phyloP scores from a whole-genome alignment of 2,888 invertebrate genomes.

The Eustalomyia histrio region DNA sequence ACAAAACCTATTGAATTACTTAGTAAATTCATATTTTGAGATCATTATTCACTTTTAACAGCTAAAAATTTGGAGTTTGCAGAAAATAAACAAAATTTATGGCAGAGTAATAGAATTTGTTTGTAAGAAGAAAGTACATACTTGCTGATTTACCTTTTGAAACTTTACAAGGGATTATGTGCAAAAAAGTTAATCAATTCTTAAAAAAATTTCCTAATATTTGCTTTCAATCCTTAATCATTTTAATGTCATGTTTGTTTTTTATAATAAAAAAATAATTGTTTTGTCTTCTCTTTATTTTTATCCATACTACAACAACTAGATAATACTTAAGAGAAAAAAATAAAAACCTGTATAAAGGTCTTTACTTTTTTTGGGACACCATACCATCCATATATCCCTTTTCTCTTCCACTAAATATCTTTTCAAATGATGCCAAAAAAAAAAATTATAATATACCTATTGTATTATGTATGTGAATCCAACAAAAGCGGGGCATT shows the following conservation, averaged over 20 bases:
- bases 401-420: background rate
- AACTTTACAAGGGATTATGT: too few relatives aligned
- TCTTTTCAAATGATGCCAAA: slow-evolving; percentile 14
- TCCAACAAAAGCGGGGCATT: slow-evolving; percentile 9
- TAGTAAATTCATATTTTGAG: too few relatives aligned
- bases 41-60: too few relatives aligned
- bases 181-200: too few relatives aligned
- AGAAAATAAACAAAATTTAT: too few relatives aligned
- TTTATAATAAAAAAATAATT: background rate
- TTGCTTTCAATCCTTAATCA: too few relatives aligned
- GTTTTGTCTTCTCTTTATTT: slow-evolving; percentile 1
- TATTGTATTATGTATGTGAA: slow-evolving; percentile 22
- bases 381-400: background rate
- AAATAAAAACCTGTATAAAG: background rate
- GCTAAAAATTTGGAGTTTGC: too few relatives aligned
- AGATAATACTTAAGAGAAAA: background rate
- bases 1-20: too few relatives aligned
- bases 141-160: too few relatives aligned
- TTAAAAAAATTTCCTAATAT: too few relatives aligned
- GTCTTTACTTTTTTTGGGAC: background rate
- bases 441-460: slow-evolving; percentile 16
- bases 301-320: background rate
- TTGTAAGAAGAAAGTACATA: too few relatives aligned
- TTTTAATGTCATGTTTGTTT: background rate
- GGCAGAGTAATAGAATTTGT: too few relatives aligned